A percentile compares a stretch with the other conserved stretches of the same genome.
phyloP scores from a whole-genome alignment of 2,888 invertebrate species.

The Diarsia brunnea region DNA sequence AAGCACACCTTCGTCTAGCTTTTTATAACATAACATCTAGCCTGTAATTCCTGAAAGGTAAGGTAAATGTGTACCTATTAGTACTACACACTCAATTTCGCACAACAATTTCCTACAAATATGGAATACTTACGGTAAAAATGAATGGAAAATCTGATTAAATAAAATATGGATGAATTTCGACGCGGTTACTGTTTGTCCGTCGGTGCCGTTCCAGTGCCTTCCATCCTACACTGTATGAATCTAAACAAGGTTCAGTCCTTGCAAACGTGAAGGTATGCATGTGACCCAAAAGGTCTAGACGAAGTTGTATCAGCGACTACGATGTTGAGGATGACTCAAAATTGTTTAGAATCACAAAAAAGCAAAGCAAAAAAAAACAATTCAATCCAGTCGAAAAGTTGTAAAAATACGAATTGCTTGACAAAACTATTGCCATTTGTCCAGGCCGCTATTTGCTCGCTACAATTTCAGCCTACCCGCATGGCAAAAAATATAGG shows the following conservation, averaged over 20 bases:
- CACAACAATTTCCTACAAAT: no score
- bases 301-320: no score
- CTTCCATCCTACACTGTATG: not conserved
- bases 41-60: no score
- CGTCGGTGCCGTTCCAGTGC: not conserved
- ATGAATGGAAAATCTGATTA: no score
- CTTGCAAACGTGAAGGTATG: not conserved
- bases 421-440: not conserved
- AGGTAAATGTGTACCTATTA: no score
- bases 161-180: no score
- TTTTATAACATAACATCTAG: no score
- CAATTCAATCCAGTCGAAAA: not conserved
- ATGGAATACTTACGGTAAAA: no score
- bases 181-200: no score
- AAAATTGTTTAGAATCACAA: not conserved
- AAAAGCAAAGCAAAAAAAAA: not conserved
- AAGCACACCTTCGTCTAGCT: no score
- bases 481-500: not conserved
- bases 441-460: not conserved
- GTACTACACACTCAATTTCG: no score
- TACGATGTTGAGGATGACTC: no score
- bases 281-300: not conserved
- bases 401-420: not conserved
- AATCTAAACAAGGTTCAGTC: not conserved
- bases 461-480: not conserved